Percentiles rank a stretch among this genome's conserved stretches.
Evolutionary conservation across 2,888 invertebrate genomes (phyloP).

Genomic region (Macrophya annulata): DNA sequence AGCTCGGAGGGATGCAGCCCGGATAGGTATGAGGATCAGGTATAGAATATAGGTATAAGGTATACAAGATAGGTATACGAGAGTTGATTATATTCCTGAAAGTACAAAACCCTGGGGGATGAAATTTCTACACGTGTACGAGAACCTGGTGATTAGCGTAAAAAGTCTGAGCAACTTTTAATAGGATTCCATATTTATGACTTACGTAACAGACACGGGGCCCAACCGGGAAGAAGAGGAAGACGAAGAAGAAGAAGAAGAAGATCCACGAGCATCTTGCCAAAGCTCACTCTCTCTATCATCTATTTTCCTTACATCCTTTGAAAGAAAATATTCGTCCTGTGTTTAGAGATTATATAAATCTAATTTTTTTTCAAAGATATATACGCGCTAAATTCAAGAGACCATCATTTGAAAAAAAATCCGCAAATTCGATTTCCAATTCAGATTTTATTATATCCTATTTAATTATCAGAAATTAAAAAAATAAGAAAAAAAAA

Average conservation of each 20-base stretch:
- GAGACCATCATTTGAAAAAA: slow-evolving; percentile 1
- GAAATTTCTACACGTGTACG: slow-evolving; percentile 44
- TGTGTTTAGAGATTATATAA: slow-evolving; percentile 11
- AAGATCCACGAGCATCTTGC: not conserved
- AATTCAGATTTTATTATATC: not conserved
- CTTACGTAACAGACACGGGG: slow-evolving; percentile 36
- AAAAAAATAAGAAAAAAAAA: not conserved
- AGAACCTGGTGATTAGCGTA: slow-evolving; percentile 48
- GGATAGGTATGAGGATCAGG: not conserved
- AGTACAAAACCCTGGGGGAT: slow-evolving; percentile 40
- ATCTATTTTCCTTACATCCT: not conserved
- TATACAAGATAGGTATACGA: not conserved
- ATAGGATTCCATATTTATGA: slow-evolving; percentile 53
- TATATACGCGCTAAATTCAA: no score
- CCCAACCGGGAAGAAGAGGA: not conserved
- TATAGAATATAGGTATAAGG: not conserved
- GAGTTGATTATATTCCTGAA: slow-evolving; percentile 45
- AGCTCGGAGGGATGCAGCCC: slow-evolving; percentile 11
- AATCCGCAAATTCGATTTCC: not conserved
- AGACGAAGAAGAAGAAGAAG: not conserved
- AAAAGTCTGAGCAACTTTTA: slow-evolving; percentile 52
- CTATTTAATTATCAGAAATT: not conserved
- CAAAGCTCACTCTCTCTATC: not conserved
- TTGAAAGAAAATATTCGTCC: slow-evolving; percentile 9
- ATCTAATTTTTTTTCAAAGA: no score